Base-by-base conservation (phyloP, 2,113 vertebrate species). In the Petromus typicus region DNA sequence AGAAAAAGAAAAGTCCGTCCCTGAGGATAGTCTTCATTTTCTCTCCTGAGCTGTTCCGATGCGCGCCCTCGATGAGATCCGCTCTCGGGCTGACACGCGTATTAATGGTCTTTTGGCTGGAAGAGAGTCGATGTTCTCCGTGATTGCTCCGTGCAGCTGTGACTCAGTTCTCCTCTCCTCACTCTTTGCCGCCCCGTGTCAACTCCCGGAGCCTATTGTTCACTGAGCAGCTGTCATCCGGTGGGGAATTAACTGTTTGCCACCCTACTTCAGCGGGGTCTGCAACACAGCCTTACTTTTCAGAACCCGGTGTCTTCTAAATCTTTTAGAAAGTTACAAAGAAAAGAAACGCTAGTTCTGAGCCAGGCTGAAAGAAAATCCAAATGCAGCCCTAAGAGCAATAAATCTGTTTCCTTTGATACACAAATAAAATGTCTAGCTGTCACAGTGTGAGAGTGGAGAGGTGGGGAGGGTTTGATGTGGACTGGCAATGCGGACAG, bases 101-200 rank as follows among this genome's bases (percentile, higher is more conserved):
- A 99, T 99, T 99, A 99, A 99, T 99, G 98, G 99, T 98, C 98
- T 99, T 99, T 99, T 98, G 98, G 98, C 98, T 98, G 97, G 97
- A 96, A 97, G 98, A 98, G 98, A 98, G 98, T 98, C 98, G 98
- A 99, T 99, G 99, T 98, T 98, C 98, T 98, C 98, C 97, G 98
- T 98, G 99, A 99, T 99, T 99, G 99, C 98, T 97, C 97, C 96
- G 98, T 98, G 98, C 99, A 98, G 99, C 98, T 99, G 99, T 98
- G 99, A 98, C 99, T 99, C 99, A 98, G 98, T 98, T 97, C 98
- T 98, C 98, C 98, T 98, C 98, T 99, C 95, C 99, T 98, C 98
- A 98, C 99, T 99, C 99, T 98, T 99, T 99, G 98, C 98, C 98
- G 98, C 98, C 98, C 98, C 97, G 92, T 98, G 98, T 99, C 99